These are phyloP conservation scores for Sebastes matsubarae DNA, from an alignment of 2,797 vertebrate genomes.

Conservation along the genomic window DNA sequence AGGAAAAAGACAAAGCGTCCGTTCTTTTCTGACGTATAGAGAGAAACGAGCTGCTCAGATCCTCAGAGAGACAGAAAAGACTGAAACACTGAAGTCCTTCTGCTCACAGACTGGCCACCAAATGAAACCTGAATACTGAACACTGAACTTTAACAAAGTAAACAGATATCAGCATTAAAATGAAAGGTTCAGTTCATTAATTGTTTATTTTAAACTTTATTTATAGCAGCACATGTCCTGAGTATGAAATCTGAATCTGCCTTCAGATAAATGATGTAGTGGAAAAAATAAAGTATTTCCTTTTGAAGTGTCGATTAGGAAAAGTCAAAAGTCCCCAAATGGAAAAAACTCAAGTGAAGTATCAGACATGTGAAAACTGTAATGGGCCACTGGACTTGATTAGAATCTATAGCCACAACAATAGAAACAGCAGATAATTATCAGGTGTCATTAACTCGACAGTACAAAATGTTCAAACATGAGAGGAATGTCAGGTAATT, in stretches of 20 bases:
- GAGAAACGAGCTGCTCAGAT: constrained; percentile 11
- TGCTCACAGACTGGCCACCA: background rate
- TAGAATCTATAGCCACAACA: background rate
- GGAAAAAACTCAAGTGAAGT: background rate
- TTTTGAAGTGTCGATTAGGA: background rate
- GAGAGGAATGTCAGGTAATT: background rate
- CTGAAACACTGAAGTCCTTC: constrained; percentile 10
- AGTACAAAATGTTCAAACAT: background rate
- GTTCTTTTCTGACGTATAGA: constrained; percentile 58
- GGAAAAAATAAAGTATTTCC: background rate
- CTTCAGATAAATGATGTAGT: background rate
- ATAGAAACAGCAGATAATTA: background rate
- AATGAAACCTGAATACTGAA: background rate
- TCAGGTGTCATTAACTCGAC: background rate
- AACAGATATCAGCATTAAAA: background rate
- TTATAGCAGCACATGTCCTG: background rate
- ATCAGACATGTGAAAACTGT: background rate
- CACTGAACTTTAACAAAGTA: no score
- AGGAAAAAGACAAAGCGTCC: constrained; percentile 48
- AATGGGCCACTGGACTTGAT: background rate
- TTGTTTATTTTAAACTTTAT: background rate
- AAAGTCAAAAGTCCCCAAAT: background rate
- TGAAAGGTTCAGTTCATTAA: no score
- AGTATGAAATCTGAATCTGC: background rate
- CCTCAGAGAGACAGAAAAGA: constrained; percentile 20